Base-by-base conservation (phyloP, 2,888 invertebrate species). In the Melieria crassipennis region DNA sequence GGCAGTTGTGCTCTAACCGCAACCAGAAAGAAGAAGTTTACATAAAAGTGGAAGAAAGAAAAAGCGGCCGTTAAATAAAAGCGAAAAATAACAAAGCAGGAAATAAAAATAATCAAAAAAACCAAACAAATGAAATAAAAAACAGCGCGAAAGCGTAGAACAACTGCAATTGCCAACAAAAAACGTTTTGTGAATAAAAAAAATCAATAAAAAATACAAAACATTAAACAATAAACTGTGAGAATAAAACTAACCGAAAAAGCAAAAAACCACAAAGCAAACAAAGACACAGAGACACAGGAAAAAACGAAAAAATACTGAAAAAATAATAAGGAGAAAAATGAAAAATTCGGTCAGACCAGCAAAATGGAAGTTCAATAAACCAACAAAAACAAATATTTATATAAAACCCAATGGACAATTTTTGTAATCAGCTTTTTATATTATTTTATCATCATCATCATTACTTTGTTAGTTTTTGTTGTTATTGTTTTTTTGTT, bases 1-100 rank as follows among this genome's bases (percentile, higher is more conserved):
- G 69, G 69, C 56, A 69, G 69, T 42, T 47, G 47, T 48, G 69
- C 62, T 62, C n/a, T 48, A 47, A 42, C 69, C 63, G 47, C 11
- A 52, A 52, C 11, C 11, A 52, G 6, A 11, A 52, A 52, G 9
- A 52, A 52, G 52, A 52, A 52, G 52, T 52, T 52, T 52, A 52
- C 48, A 50, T 47, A 63, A 60, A 48, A 30, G 47, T 55, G 13
- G n/a, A 69, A 63, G 55, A 47, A 55, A 5, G 63, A 16, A 4
- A 56, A 46, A 61, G 16, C 61, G 45, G 30, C 60, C 62, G 30
- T 52, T n/a, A 52, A 52, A 52, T 16, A 16, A 69, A 55, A 69
- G 56, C 42, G 55, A 30, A 47, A 56, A 63, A 69, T 62, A 60
- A 42, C 58, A 60, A 48, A 62, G 11, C 13, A 6, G 60, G 11